Base-by-base conservation (phyloP, 2,113 vertebrate species). In the Artemisiospiza belli region DNA sequence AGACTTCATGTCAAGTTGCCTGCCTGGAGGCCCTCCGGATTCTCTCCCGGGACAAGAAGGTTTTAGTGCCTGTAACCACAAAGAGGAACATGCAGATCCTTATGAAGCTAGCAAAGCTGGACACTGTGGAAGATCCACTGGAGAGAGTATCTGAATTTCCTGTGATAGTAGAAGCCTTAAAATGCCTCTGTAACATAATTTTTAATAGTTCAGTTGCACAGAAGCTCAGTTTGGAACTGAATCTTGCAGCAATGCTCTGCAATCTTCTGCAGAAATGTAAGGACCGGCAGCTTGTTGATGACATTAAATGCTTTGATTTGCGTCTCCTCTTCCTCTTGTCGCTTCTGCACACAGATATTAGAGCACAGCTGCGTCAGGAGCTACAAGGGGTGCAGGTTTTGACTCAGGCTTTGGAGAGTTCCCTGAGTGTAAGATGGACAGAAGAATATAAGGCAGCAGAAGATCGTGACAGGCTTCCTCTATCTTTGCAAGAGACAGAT, bases 161-260 rank as follows among this genome's bases (percentile, higher is more conserved):
- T 46, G 98, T 99, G 93, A 98, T 98, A 82, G 98, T 99, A 95
- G 99, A 99, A 97, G 99, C 99, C 30, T 97, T 99, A 76, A 99
- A 99, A 98, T 99, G 99, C 97, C 98, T 99, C 73, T 99, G 99
- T 97, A 99, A 99, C 52, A 98, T 99, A 52, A 98, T 99, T 87
- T 99, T 98, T 97, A 99, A 99, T 95, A 99, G 99, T 80, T 96
- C 98, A 46, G 97, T 98, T 30, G 99, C 99, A 54, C 99, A 99
- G 97, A 98, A 99, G 98, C 98, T 99, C 37, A 98, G 99, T 44
- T 98, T 98, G 78, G 99, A 99, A 57, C 97, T 99, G 89, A 98
- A 99, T 79, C 97, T 99, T 90, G 98, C 98, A 25, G 96, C 98
- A 19, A 98, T 98, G 92, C 98, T 99, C 70, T 99, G 99, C 93